These are phyloP conservation scores for Acholoe squamosa DNA, from an alignment of 2,888 invertebrate species.

Conservation along the genomic window DNA sequence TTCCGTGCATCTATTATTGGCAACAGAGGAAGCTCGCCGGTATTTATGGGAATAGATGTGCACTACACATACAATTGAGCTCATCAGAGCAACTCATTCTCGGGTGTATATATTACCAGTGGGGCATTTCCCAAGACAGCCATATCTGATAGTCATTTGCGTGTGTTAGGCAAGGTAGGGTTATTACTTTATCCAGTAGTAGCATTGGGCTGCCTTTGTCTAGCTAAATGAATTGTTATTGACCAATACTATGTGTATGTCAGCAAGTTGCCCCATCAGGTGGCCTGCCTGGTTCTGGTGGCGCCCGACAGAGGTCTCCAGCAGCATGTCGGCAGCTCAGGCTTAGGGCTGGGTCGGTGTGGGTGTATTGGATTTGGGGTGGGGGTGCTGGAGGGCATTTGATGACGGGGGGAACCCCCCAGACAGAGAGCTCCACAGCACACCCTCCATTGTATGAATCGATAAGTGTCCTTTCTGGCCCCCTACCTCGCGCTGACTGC, in stretches of 20 bases:
- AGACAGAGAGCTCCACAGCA: slow-evolving; percentile 17
- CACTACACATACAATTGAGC: no score
- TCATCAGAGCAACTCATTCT: no score
- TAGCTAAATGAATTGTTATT: not conserved
- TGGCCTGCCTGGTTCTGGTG: slow-evolving; percentile 1
- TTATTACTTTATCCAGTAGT: not conserved
- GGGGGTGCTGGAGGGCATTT: slow-evolving; percentile 2
- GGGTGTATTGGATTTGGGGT: not conserved
- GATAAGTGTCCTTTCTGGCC: not conserved
- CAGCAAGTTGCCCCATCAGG: slow-evolving; percentile 14
- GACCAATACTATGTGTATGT: slow-evolving; percentile 23
- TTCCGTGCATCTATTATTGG: no score
- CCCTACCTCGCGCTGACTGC: slow-evolving; percentile 22
- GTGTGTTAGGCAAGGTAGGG: not conserved
- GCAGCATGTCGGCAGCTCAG: slow-evolving; percentile 4
- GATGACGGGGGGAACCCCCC: slow-evolving; percentile 37
- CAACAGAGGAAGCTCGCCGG: no score
- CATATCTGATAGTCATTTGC: not conserved
- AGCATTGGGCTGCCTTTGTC: not conserved
- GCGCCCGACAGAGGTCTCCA: not conserved
- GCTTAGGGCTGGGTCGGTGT: not conserved
- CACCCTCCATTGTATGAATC: slow-evolving; percentile 17
- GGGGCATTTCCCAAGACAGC: slow-evolving; percentile 27
- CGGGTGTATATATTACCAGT: no score
- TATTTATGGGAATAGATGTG: no score